Conservation (phyloP, 1,140 invertebrate species). For the Drosophila dunni region DNA sequence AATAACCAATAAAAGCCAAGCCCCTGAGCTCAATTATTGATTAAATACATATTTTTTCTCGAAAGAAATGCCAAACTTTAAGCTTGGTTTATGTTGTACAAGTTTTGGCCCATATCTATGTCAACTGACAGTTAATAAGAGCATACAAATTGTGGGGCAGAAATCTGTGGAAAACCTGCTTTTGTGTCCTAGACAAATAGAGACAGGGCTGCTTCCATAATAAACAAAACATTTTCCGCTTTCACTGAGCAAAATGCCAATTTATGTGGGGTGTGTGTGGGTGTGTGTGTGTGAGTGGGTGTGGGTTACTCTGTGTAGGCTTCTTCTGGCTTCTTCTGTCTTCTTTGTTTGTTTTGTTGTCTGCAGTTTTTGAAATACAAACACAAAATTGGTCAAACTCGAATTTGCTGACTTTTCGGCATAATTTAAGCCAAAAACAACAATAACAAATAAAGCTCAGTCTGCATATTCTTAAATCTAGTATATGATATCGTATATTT, state of each 20-base stretch:
- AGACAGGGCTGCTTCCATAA: conserved; percentile 16
- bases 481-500: conserved; percentile 3
- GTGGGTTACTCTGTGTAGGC: not conserved
- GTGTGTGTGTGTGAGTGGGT: conserved; percentile 2
- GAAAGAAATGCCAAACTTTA: not conserved
- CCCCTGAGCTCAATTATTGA: conserved; percentile 8
- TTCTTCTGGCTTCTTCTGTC: not conserved
- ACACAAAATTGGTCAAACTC: conserved; percentile 60
- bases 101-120: conserved; percentile 5
- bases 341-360: conserved; percentile 43
- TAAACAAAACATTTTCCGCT: conserved; percentile 42
- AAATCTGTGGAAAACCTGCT: conserved; percentile 18
- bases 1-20: not conserved
- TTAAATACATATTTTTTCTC: not conserved
- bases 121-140: conserved; percentile 27
- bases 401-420: conserved; percentile 71
- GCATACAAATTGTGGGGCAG: conserved; percentile 22
- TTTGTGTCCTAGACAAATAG: conserved; percentile 43
- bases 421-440: conserved; percentile 48
- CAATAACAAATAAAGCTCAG: conserved; percentile 22
- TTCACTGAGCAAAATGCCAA: conserved; percentile 44
- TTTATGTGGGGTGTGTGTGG: conserved; percentile 23
- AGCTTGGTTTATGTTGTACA: not conserved
- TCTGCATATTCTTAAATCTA: conserved; percentile 67
- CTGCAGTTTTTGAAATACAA: conserved; percentile 72